Conservation (phyloP, 2,888 invertebrate genomes). For the Ormyrus nitidulus region DNA sequence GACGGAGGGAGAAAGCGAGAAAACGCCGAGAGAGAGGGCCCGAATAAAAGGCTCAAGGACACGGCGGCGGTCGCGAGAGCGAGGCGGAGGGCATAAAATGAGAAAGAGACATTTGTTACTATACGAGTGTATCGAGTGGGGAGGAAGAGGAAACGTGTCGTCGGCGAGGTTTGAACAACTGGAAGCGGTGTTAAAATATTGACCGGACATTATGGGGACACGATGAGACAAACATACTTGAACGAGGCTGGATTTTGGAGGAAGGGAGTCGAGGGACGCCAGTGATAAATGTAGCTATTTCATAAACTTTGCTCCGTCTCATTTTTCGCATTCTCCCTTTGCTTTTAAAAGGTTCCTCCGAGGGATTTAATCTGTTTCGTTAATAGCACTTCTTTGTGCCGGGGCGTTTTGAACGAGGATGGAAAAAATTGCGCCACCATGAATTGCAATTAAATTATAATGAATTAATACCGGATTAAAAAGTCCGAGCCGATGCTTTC, state of each 20-base stretch:
- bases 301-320: conserved; percentile 24
- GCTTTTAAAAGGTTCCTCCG: background rate
- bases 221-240: background rate
- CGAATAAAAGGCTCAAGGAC: conserved; percentile 33
- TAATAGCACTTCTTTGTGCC: no score
- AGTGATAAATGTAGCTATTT: conserved; percentile 30
- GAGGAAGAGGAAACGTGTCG: conserved; percentile 51
- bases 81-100: conserved; percentile 40
- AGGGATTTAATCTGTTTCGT: no score
- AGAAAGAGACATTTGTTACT: conserved; percentile 68
- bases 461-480: no score
- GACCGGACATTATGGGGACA: conserved; percentile 30
- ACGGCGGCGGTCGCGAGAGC: conserved; percentile 34
- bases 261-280: background rate
- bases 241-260: background rate
- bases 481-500: no score
- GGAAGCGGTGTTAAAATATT: conserved; percentile 39
- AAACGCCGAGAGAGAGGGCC: conserved; percentile 25
- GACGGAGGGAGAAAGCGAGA: conserved; percentile 40
- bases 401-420: background rate
- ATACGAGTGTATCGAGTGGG: conserved; percentile 28
- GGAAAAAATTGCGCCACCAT: no score
- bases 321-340: conserved; percentile 3
- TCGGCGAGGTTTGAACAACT: conserved; percentile 17
- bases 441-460: no score